A percentile compares a stretch with the other conserved stretches of the same genome.
Conservation (phyloP, 1,140 invertebrate species). For the Musca vetustissima region DNA sequence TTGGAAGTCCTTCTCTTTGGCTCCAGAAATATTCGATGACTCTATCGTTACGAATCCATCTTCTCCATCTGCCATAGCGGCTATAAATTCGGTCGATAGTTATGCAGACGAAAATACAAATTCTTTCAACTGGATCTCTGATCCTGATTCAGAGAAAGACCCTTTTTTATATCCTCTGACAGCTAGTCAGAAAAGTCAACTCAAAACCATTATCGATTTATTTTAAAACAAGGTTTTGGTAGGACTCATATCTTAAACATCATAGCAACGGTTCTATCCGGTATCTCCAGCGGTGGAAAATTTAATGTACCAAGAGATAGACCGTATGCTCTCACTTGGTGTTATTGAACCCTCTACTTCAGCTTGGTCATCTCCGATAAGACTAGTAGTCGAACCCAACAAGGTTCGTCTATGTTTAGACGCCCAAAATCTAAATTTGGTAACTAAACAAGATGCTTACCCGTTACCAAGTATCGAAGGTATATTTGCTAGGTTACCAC, state of each 20-base stretch:
- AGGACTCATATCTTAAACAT: neutral
- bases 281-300: slow-evolving; percentile 33
- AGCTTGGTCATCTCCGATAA: slow-evolving; percentile 12
- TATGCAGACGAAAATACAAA: too few species aligned
- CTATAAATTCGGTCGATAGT: too few species aligned
- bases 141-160: too few species aligned
- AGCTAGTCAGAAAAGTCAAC: slow-evolving; percentile 34
- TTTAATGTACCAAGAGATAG: slow-evolving; percentile 35
- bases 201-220: slow-evolving; percentile 36
- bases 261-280: slow-evolving; percentile 29
- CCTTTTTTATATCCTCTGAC: neutral
- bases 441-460: slow-evolving; percentile 48
- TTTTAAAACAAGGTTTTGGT: neutral
- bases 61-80: too few species aligned
- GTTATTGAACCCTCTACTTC: slow-evolving; percentile 30
- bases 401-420: slow-evolving; percentile 46
- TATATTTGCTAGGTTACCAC: slow-evolving; percentile 43
- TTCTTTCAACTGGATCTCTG: too few species aligned
- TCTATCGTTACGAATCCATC: too few species aligned
- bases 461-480: slow-evolving; percentile 38
- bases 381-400: slow-evolving; percentile 8
- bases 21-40: too few species aligned
- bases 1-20: too few species aligned
- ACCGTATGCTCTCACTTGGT: slow-evolving; percentile 45
- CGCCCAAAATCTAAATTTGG: slow-evolving; percentile 45